Base-by-base conservation (phyloP, 2,888 invertebrate genomes). In the Callosobruchus maculatus region DNA sequence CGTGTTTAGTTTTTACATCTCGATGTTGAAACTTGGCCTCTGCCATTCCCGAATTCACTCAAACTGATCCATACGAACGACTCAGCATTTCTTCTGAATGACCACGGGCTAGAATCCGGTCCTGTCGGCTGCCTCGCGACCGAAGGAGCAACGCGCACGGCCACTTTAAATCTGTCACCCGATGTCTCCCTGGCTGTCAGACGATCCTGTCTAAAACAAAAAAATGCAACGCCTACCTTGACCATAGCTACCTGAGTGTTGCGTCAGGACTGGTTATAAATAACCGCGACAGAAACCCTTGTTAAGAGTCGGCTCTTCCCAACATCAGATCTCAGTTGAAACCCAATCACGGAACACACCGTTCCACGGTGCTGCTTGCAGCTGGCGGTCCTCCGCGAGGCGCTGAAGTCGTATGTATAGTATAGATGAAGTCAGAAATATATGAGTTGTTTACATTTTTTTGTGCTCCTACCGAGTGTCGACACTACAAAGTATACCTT, bases 251-350 rank as follows among this genome's bases (percentile, higher is more conserved):
- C 86, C 86, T 86, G 87, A 85, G 86, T 85, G 85, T 86, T 86
- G 86, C 86, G 83, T 86, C 85, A 86, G 83, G 83, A 82, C 81
- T 84, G 81, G 82, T 84, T 82, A 86, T 87, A 87, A 86, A 87
- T 87, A 85, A 87, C 85, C 77, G 82, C 84, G 87, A 86, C 86
- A 86, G 85, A 84, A 85, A 86, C 86, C 87, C 86, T 86, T 87
- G 86, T 87, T 86, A 86, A 83, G 82, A 81, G 80, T 80, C 79
- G 13, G 73, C 79, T 81, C 80, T 81, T 83, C 79, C 82, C 84
- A 86, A 83, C 84, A 85, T 84, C 83, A 84, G 85, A 85, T 85
- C 84, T 81, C 85, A 83, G 82, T 81, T 74, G 78, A 78, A 80
- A 80, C 80, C 79, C 76, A 49, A 49, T 49, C 49, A 49, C 49